A percentile compares a stretch with the other conserved stretches of the same genome.
phyloP scores from a whole-genome alignment of 2,888 invertebrate species.

The Lasioglossum figueresi region DNA sequence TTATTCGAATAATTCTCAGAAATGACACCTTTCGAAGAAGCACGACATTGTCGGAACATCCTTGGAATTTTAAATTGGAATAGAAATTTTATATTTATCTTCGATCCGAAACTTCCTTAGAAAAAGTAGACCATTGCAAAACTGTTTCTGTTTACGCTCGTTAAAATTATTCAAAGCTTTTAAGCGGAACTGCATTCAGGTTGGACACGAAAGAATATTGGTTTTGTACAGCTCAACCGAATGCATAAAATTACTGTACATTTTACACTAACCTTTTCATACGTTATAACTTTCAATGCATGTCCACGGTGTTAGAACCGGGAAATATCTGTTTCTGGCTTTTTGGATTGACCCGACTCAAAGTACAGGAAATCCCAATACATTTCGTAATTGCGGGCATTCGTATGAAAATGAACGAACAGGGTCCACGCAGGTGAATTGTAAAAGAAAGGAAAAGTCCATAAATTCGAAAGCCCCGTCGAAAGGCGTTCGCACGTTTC shows the following conservation, averaged over 20 bases:
- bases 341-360: neutral
- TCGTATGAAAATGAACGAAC: slow-evolving; percentile 10
- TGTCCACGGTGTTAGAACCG: neutral
- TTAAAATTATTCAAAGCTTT: neutral
- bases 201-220: neutral
- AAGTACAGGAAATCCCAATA: neutral
- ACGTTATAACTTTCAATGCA: neutral
- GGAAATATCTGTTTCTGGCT: neutral
- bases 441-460: slow-evolving; percentile 21
- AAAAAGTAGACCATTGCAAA: neutral
- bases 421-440: neutral
- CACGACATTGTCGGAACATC: no score
- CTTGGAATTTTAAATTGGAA: neutral
- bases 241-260: neutral
- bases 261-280: neutral
- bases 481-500: neutral
- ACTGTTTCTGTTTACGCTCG: neutral
- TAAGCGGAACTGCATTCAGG: neutral
- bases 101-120: neutral
- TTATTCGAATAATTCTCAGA: no score
- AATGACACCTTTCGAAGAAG: no score
- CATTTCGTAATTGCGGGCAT: neutral
- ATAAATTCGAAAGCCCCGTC: slow-evolving; percentile 28
- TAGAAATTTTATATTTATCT: neutral
- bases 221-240: neutral